These are phyloP conservation scores for Rousettus leschenaultii DNA, from an alignment of 2,113 vertebrate genomes.

Conservation along the genomic window DNA sequence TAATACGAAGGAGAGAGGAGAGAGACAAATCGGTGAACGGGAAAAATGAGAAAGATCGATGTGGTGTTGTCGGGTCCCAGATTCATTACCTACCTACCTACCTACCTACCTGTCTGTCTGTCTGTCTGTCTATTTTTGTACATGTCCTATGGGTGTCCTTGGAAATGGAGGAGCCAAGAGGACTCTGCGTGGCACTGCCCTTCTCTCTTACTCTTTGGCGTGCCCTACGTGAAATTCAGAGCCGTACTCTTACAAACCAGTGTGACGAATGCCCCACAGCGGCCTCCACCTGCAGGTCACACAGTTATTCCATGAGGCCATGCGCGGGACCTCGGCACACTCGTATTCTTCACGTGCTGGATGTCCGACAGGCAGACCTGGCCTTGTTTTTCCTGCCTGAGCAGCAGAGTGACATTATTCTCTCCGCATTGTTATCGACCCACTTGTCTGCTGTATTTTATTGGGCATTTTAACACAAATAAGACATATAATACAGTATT, in stretches of 20 bases:
- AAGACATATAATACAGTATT: background rate
- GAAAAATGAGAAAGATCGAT: background rate
- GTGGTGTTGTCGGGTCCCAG: background rate
- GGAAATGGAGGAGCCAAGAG: background rate
- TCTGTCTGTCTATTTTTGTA: background rate
- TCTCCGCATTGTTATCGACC: background rate
- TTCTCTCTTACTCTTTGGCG: background rate
- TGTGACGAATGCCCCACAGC: background rate
- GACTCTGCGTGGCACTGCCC: background rate
- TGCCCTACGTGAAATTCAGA: background rate
- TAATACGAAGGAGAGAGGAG: background rate
- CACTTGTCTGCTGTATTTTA: background rate
- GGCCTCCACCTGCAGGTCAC: background rate
- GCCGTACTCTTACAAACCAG: background rate
- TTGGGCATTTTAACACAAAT: background rate
- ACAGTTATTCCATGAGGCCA: background rate
- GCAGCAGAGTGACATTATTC: background rate
- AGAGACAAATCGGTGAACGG: background rate
- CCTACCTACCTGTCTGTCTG: background rate
- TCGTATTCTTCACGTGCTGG: background rate
- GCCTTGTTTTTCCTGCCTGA: background rate
- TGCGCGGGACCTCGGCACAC: background rate
- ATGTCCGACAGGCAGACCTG: background rate
- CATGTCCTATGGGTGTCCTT: background rate
- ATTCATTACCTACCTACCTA: background rate